A percentile compares a stretch with the other conserved stretches of the same genome.
Conservation (phyloP, 2,888 invertebrate species). For the Drosophila seclusa region DNA sequence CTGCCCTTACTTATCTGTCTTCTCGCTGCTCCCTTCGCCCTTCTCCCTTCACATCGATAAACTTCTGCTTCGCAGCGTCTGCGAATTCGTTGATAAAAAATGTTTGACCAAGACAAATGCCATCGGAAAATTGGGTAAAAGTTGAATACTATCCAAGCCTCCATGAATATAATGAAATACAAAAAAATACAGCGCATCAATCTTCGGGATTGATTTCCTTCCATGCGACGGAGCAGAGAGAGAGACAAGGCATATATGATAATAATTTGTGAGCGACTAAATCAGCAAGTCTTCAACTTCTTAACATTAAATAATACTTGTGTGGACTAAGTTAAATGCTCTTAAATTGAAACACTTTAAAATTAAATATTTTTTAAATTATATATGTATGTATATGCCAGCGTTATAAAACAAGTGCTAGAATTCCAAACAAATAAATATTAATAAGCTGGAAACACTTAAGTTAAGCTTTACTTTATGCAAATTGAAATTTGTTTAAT, state of each 20-base stretch:
- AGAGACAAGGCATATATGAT: neutral
- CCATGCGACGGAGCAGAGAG: too few species aligned
- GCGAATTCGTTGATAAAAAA: constrained; percentile 32
- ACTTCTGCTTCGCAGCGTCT: constrained; percentile 4
- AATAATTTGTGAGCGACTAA: too few species aligned
- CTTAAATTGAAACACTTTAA: neutral
- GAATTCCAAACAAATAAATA: too few species aligned
- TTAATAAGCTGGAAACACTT: constrained; percentile 1
- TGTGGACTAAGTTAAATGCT: neutral
- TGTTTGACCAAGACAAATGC: constrained; percentile 30
- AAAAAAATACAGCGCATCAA: neutral
- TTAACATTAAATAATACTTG: neutral
- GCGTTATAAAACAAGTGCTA: neutral
- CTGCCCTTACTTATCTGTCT: neutral
- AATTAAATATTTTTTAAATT: too few species aligned
- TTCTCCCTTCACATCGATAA: neutral
- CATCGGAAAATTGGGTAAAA: constrained; percentile 34
- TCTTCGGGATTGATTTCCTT: constrained; percentile 2
- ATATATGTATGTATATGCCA: neutral
- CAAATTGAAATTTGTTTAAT: constrained; percentile 11
- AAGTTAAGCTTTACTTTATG: constrained; percentile 24
- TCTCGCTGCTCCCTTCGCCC: neutral
- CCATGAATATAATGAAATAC: constrained; percentile 27
- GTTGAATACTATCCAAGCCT: constrained; percentile 1
- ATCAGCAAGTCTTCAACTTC: neutral